Evolutionary conservation across 2,888 invertebrate genomes (phyloP), one percentile per base, ranked within the genome.

Genomic region (Chalcosyrphus nemorum): DNA sequence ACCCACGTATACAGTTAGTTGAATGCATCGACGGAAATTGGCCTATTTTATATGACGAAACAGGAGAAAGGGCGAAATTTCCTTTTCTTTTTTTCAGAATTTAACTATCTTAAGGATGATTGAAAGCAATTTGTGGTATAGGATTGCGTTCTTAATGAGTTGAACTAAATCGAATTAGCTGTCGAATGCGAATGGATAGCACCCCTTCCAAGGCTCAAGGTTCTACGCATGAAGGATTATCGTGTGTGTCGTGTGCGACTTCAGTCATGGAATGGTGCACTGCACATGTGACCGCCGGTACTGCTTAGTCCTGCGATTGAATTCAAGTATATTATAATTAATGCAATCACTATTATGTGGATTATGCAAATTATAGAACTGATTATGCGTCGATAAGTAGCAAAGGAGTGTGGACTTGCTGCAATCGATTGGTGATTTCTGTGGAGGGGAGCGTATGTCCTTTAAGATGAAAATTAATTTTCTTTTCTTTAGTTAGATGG

Each of bases 1-100:
- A 56, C 65, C 50, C 52, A 63, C 50, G 19, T 54, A 27, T 78
- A 17, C 15, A 15, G n/a, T 50, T n/a, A 35, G 13, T 15, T 29
- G 38, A 45, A 75, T 47, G 71, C 41, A 66, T 54, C 54, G 32
- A 47, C 66, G 81, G 81, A 82, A 82, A 82, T 82, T 77, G 81
- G 66, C 54, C 76, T 52, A 77, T 81, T 81, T 41, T 19, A 7
- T n/a, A n/a, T n/a, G 17, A 57, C 11, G 11, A 75, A 32, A 75
- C 68, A 63, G 5, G 5, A 24, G 7, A 50, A 50, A 47, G 47
- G 52, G 35, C 32, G 17, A 29, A 29, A 68, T 74, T 17, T 68
- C 27, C 74, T 65, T 19, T 50, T 15, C 41, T 61, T 54, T 13
- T 27, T 38, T 38, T 15, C 24, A 38, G 29, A 27, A 9, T 17